Conservation (phyloP, 2,113 vertebrate species). For the Drymodes brunneopygia region DNA sequence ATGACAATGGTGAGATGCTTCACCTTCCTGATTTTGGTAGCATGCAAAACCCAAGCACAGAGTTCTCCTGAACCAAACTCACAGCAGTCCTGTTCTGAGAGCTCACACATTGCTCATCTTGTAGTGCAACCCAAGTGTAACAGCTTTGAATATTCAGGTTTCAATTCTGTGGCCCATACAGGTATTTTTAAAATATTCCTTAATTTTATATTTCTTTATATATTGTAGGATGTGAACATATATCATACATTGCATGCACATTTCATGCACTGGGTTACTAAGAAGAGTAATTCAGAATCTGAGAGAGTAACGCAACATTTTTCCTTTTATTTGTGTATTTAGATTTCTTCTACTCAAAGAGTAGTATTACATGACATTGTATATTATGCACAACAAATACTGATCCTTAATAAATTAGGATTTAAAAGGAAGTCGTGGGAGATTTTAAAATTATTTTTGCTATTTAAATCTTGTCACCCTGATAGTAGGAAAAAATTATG, state of each 20-base stretch:
- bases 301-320: neutral
- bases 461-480: neutral
- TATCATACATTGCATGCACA: neutral
- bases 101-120: neutral
- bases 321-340: neutral
- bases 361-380: neutral
- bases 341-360: neutral
- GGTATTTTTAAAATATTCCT: neutral
- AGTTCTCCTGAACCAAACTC: neutral
- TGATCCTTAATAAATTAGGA: neutral
- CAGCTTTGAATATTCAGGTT: neutral
- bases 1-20: neutral
- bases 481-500: neutral
- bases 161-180: neutral
- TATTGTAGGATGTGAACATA: neutral
- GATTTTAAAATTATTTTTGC: neutral
- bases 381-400: neutral
- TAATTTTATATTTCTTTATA: neutral
- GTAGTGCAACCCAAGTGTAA: neutral
- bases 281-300: neutral
- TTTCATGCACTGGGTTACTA: neutral
- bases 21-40: neutral
- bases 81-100: neutral
- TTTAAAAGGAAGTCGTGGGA: neutral
- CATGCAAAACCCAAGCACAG: accelerated